Conservation (phyloP, 2,113 vertebrate species). For the Theristicus caerulescens region DNA sequence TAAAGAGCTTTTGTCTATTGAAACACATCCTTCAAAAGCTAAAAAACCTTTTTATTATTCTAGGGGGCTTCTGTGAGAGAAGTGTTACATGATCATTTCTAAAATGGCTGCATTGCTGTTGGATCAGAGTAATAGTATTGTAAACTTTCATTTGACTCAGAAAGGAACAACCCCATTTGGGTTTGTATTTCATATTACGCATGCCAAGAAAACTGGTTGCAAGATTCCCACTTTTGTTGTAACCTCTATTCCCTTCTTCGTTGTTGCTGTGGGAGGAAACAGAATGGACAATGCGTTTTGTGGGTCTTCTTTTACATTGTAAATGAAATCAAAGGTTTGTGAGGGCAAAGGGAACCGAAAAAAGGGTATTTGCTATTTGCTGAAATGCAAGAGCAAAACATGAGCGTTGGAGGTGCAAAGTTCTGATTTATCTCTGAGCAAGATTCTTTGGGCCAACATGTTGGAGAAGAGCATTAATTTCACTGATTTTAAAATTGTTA, state of each 20-base stretch:
- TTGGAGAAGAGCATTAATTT: neutral
- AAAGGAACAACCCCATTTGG: neutral
- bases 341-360: neutral
- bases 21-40: neutral
- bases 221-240: neutral
- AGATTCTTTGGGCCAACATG: neutral
- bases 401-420: neutral
- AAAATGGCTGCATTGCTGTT: neutral
- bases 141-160: neutral
- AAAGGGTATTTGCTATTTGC: neutral
- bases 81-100: neutral
- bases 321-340: neutral
- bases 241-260: neutral
- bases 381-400: neutral
- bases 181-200: neutral
- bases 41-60: neutral
- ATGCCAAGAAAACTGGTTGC: neutral
- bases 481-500: neutral
- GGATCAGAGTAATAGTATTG: neutral
- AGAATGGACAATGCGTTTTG: neutral
- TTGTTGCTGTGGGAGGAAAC: neutral
- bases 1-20: neutral
- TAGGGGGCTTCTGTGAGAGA: neutral
- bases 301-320: neutral
- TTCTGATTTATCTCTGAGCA: neutral